phyloP scores from a whole-genome alignment of 2,113 vertebrate genomes.

The Galbula dea region DNA sequence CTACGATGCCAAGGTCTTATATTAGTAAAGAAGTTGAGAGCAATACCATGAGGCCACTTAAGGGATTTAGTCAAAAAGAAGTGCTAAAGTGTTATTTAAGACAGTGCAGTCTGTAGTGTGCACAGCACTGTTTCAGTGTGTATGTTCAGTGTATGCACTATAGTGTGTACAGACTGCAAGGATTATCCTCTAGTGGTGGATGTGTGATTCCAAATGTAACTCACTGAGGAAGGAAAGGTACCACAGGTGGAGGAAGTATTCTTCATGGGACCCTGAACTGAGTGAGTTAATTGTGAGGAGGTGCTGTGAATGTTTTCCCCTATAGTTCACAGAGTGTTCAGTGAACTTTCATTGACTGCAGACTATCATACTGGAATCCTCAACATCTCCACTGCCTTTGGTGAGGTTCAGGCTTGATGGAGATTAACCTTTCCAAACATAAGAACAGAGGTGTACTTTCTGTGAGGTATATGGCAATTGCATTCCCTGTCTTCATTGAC shows the following conservation, averaged over 20 bases:
- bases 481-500: background rate
- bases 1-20: background rate
- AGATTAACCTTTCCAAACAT: background rate
- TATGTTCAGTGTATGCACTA: rapidly evolving
- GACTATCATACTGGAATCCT: background rate
- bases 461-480: background rate
- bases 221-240: background rate
- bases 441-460: background rate
- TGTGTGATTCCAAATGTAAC: rapidly evolving
- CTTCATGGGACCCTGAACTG: background rate
- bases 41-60: background rate
- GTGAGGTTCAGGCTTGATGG: background rate
- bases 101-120: background rate
- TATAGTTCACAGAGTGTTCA: background rate
- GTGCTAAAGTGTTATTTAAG: background rate
- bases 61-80: background rate
- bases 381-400: background rate
- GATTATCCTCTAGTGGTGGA: background rate
- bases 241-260: background rate
- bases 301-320: background rate
- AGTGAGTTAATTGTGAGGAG: background rate
- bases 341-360: background rate
- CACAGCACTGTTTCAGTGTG: background rate
- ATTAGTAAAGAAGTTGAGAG: background rate
- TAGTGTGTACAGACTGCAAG: rapidly evolving